Evolutionary conservation across 1,140 invertebrate species (phyloP), one percentile per base, ranked within the genome.

Genomic region (Drosophila gunungcola): DNA sequence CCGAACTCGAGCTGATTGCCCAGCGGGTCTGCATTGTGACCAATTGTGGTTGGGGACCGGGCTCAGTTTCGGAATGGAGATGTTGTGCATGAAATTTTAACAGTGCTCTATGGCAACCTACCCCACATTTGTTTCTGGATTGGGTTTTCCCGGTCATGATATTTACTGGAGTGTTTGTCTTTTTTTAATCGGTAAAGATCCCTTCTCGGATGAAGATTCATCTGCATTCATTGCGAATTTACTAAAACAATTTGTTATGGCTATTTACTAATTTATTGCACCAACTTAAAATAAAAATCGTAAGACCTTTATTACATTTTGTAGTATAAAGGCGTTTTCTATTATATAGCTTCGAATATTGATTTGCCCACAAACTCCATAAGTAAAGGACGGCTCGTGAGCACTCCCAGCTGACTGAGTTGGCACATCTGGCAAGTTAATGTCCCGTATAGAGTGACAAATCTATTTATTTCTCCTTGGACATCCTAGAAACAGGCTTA

Each of bases 1-100:
- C 39, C 32, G 38, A 41, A 27, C 12, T n/a, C 25, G 39, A 54
- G 46, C 34, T 60, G 56, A 65, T 68, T 52, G 61, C 29, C 58
- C 45, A 38, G 27, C 21, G 54, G 41, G 54, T 38, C 13, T 21
- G 29, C 60, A 57, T 57, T 65, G 60, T 52, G 58, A 6, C 10
- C 62, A 46, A 41, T 12, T 29, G 25, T 29, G 46, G 12, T 29
- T 32, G 46, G 46, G 36, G 11, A 11, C 11, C 3, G 36, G 36
- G 36, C 36, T 3, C 9, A 6, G 36, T 4, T 1, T 43, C 13
- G 42, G 27, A 46, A 67, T 38, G 25, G 34, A 65, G 63, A 65
- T 45, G 48, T 48, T 57, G 21, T 11, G 7, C 25, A 43, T 34
- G 39, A 41, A 51, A 51, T 51, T 7, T 51, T 16, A 51, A 51